Evolutionary conservation across 2,888 invertebrate species (phyloP).

Genomic region (Drosophila rellima): DNA sequence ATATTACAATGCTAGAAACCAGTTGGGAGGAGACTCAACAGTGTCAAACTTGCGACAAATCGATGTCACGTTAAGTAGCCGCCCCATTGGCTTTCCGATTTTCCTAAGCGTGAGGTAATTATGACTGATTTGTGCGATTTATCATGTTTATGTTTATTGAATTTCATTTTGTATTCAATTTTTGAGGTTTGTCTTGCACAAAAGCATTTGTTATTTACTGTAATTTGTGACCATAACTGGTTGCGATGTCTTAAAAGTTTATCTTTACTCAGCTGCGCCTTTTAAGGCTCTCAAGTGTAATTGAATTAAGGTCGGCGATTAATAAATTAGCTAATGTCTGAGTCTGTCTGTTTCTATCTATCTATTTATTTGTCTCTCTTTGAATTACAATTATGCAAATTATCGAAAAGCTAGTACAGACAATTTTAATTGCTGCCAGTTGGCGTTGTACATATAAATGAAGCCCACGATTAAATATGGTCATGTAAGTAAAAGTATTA

Average conservation of each 20-base stretch:
- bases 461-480: conserved; percentile 37
- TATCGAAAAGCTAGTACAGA: conserved; percentile 12
- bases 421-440: conserved; percentile 30
- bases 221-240: conserved; percentile 52
- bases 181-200: conserved; percentile 32
- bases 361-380: conserved; percentile 19
- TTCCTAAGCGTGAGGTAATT: conserved; percentile 54
- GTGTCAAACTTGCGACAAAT: conserved; percentile 37
- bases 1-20: conserved; percentile 41
- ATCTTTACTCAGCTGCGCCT: conserved; percentile 40
- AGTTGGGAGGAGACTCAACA: conserved; percentile 8
- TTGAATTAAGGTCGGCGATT: conserved; percentile 59
- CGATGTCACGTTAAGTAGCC: conserved; percentile 37
- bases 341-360: conserved; percentile 14
- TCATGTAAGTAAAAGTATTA: conserved; percentile 33
- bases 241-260: conserved; percentile 33
- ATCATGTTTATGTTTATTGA: conserved; percentile 46
- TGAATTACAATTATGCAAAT: conserved; percentile 61
- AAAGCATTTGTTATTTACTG: conserved; percentile 50
- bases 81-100: conserved; percentile 38
- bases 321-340: conserved; percentile 32
- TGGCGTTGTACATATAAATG: conserved; percentile 37
- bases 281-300: conserved; percentile 48
- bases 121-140: conserved; percentile 66
- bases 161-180: conserved; percentile 3